phyloP scores from a whole-genome alignment of 37 sponge, comb jelly and placozoan species.

The Aplysina aerophoba region DNA sequence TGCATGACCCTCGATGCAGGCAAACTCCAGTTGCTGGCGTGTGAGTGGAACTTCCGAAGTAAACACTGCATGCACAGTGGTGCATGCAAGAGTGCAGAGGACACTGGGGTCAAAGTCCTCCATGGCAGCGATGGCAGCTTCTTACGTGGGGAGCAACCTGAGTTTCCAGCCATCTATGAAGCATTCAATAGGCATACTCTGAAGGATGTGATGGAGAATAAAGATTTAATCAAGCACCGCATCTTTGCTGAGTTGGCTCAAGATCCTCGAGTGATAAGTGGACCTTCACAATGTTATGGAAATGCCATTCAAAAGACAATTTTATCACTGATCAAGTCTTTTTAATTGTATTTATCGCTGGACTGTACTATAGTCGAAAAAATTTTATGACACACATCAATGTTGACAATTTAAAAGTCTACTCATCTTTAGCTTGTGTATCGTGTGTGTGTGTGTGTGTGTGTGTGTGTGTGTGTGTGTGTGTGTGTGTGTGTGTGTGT shows the following conservation, averaged over 20 bases:
- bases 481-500: not conserved
- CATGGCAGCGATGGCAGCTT: conserved; percentile 21
- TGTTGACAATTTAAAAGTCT: no score
- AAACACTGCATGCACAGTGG: not conserved
- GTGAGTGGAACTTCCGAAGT: conserved; percentile 11
- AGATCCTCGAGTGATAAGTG: no score
- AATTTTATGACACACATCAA: no score
- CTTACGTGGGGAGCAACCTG: not conserved
- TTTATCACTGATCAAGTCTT: no score
- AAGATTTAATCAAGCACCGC: not conserved
- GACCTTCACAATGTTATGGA: no score
- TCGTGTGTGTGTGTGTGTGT: conserved; percentile 3
- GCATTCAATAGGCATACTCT: not conserved
- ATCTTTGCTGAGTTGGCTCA: no score
- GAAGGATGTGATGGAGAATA: not conserved
- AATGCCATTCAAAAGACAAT: no score
- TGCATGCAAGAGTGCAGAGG: not conserved
- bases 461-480: conserved; percentile 20
- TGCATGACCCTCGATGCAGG: not conserved
- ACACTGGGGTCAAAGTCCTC: not conserved
- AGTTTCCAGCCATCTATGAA: not conserved
- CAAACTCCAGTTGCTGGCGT: not conserved
- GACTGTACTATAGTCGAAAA: no score
- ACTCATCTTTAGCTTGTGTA: no score
- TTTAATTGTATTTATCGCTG: no score